Base-by-base conservation (phyloP, 2,113 vertebrate genomes). In the Misgurnus mizolepis region DNA sequence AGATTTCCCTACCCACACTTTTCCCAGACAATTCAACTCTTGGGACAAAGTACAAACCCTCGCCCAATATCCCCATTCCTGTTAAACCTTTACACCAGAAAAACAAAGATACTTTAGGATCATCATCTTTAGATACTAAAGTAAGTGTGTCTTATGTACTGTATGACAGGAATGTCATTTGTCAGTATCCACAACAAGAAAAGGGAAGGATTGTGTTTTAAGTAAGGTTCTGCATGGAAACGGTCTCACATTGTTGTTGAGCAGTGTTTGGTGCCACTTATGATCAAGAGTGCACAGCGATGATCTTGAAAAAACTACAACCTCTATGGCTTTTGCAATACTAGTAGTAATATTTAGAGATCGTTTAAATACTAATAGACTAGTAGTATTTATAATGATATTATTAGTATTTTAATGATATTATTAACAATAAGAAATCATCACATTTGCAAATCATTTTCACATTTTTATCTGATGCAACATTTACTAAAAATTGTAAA, bases 1-100 rank as follows among this genome's bases (percentile, higher is more conserved):
- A 60, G 53, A 5, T 9, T 6, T 66, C 15, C 15, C 60, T 64
- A 58, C 83, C 83, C 83, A 87, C 79, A 78, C 81, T 66, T 49
- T 87, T 77, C 80, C 71, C 76, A 76, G 67, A 53, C 34, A 6
- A n/a, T 50, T 39, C 45, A 50, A 34, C n/a, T 71, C 66, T 55
- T 71, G 75, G 60, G 79, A 39, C 14, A 5, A 15, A 45, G 43
- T 72, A n/a, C 39, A 80, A 49, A 67, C 43, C 6, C 50, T 18
- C 40, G n/a, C 58, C 17, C 27, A 58, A 53, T 2, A 50, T 39
- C 14, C 6, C 39, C 53, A 39, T 47, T 69, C 43, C 41, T 11
- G 39, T 41, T 55, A 56, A 72, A 6, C 39, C 11, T 53, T 15
- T 27, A 45, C 34, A 43, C 41, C 18, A 49, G 12, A 64, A 73